phyloP scores from a whole-genome alignment of 2,113 vertebrate genomes.

The Aspiorhynchus laticeps region DNA sequence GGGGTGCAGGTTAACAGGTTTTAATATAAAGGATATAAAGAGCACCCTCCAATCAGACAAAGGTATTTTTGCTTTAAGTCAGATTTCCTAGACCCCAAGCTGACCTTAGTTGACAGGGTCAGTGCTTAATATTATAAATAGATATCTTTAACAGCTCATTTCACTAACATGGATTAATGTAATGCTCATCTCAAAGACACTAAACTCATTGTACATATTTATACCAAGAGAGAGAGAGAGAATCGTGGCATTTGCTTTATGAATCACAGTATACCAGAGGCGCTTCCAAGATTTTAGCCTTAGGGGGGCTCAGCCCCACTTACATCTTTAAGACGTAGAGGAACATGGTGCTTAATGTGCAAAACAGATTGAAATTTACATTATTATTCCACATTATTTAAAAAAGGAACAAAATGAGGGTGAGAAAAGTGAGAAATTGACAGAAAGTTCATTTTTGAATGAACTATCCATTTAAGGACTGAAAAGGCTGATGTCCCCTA shows the following conservation, averaged over 20 bases:
- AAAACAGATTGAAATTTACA: not conserved
- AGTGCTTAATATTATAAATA: not conserved
- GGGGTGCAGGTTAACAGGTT: no score
- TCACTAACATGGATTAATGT: constrained; percentile 3
- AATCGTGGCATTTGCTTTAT: constrained; percentile 25
- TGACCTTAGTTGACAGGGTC: constrained; percentile 9
- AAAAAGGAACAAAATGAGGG: not conserved
- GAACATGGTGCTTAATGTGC: not conserved
- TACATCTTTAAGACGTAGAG: not conserved
- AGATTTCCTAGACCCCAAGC: not conserved
- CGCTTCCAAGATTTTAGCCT: not conserved
- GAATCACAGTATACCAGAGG: constrained; percentile 13
- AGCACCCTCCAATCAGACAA: not conserved
- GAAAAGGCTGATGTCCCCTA: not conserved
- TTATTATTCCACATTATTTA: not conserved
- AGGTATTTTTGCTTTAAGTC: not conserved
- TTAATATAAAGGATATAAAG: not conserved
- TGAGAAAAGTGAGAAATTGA: not conserved
- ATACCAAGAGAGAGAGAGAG: not conserved
- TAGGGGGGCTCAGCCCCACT: not conserved
- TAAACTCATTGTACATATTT: constrained; percentile 21
- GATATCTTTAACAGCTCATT: not conserved
- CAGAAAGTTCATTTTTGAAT: not conserved
- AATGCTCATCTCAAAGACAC: constrained; percentile 2
- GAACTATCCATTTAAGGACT: not conserved